These are phyloP conservation scores for Gouania willdenowi DNA, from an alignment of 2,797 vertebrate genomes.

Conservation along the genomic window DNA sequence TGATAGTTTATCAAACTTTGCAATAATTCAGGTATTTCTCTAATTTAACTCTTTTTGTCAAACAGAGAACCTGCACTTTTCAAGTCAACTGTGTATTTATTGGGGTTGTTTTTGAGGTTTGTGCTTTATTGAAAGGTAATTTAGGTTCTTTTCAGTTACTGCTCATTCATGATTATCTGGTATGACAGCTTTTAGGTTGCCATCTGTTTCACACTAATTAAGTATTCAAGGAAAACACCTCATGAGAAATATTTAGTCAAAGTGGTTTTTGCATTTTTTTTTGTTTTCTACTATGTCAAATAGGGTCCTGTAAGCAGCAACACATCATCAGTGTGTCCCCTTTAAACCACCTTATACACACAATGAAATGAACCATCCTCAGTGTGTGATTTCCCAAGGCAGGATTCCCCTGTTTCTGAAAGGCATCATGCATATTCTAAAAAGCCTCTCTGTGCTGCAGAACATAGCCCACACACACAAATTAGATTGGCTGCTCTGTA, in stretches of 20 bases:
- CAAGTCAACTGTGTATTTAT: no score
- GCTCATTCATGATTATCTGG: constrained; percentile 45
- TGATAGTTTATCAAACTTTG: no score
- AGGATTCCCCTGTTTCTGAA: constrained; percentile 28
- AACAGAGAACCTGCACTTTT: no score
- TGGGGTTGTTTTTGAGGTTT: no score
- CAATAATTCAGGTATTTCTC: no score
- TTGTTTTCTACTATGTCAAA: constrained; percentile 1
- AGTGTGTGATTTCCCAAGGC: constrained; percentile 46
- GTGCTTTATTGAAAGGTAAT: no score
- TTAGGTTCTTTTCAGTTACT: constrained; percentile 43
- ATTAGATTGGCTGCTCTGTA: constrained; percentile 47
- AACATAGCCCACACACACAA: constrained; percentile 50
- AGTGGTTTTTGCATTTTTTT: constrained; percentile 10
- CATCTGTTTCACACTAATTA: constrained; percentile 50
- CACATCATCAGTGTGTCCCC: constrained; percentile 29
- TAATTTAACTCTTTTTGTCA: no score
- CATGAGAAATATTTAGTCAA: constrained; percentile 33
- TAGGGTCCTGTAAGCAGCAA: constrained; percentile 5
- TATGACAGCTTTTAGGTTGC: constrained; percentile 44
- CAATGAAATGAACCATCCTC: no score
- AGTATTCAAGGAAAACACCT: constrained; percentile 36
- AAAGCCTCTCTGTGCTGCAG: constrained; percentile 47
- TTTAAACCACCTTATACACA: constrained; percentile 8
- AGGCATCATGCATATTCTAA: constrained; percentile 46